Percentiles rank a stretch among this genome's conserved stretches.
Conservation (phyloP, 2,797 vertebrate species). For the Myripristis murdjan region DNA sequence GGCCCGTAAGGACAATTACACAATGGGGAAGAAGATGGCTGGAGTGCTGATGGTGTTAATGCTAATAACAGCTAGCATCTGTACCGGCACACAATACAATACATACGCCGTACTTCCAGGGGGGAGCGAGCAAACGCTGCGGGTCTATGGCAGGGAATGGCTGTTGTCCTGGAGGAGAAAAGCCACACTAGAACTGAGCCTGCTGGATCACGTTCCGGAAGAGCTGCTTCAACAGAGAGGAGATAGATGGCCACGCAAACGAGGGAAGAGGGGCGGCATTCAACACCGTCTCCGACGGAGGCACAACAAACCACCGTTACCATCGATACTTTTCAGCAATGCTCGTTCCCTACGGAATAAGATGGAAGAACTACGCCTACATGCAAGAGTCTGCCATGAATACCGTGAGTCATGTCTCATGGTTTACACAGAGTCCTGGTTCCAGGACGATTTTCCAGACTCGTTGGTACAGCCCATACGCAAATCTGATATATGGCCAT, state of each 20-base stretch:
- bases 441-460: no score
- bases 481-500: no score
- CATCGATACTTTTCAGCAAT: no score
- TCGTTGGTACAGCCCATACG: no score
- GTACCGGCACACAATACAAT: neutral
- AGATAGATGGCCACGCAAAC: neutral
- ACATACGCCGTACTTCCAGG: neutral
- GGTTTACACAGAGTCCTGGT: no score
- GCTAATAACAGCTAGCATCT: slow-evolving; percentile 8
- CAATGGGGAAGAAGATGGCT: slow-evolving; percentile 11
- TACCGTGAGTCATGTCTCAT: no score
- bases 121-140: neutral
- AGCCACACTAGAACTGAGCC: neutral
- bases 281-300: no score
- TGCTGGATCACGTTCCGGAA: neutral
- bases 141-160: neutral
- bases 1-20: no score
- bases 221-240: neutral
- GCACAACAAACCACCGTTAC: no score
- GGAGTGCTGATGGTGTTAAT: slow-evolving; percentile 3
- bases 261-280: slow-evolving; percentile 1
- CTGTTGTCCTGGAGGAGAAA: neutral
- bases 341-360: no score
- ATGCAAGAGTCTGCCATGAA: no score
- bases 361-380: no score